Conservation (phyloP, 2,797 vertebrate genomes). For the Hipposideros larvatus region DNA sequence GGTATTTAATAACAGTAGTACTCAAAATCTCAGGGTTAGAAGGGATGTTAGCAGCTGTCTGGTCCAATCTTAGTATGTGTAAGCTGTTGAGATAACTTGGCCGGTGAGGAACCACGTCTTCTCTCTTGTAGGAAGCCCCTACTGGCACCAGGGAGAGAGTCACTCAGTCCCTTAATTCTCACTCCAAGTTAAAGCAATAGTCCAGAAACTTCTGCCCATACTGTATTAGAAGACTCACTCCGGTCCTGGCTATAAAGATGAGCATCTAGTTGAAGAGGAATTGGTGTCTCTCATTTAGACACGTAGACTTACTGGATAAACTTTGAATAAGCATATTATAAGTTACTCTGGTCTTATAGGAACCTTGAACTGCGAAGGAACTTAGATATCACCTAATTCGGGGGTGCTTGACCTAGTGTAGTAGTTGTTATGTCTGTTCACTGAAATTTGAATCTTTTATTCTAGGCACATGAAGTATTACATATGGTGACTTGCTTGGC, state of each 20-base stretch:
- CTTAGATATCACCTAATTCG: background rate
- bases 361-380: background rate
- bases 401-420: background rate
- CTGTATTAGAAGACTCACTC: background rate
- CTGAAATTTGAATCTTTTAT: conserved; percentile 47
- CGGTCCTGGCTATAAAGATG: background rate
- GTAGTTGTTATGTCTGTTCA: background rate
- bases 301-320: background rate
- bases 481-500: background rate
- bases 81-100: background rate
- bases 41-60: background rate
- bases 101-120: background rate
- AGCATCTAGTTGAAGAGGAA: background rate
- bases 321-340: background rate
- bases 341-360: background rate
- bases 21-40: background rate
- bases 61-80: background rate
- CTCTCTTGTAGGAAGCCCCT: background rate
- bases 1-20: background rate
- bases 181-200: background rate
- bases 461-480: background rate
- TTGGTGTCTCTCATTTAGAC: background rate
- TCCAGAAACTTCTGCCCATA: background rate
- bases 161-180: background rate
- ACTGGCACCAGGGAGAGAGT: background rate